Conservation (phyloP, 2,113 vertebrate genomes). For the Smithornis capensis region DNA sequence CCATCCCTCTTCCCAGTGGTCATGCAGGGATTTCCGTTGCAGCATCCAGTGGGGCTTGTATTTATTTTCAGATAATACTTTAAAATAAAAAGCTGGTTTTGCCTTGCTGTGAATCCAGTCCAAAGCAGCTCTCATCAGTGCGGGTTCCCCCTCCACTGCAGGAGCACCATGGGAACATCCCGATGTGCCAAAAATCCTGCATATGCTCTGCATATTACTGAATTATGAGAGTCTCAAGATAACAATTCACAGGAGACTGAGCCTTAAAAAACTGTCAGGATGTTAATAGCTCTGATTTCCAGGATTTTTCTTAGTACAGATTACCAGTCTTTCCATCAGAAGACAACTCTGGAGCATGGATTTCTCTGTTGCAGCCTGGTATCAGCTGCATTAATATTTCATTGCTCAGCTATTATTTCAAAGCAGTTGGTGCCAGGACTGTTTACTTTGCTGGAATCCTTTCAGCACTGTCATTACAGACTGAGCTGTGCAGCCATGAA, state of each 20-base stretch:
- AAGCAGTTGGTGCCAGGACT: not conserved
- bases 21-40: not conserved
- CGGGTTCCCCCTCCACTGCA: not conserved
- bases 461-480: not conserved
- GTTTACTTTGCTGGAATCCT: not conserved
- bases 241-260: not conserved
- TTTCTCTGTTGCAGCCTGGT: not conserved
- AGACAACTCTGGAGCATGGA: not conserved
- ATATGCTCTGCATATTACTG: not conserved
- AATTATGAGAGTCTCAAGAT: not conserved
- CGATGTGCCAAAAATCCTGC: not conserved
- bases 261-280: not conserved
- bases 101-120: not conserved
- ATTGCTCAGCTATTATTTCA: conserved; percentile 25
- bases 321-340: not conserved
- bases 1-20: not conserved
- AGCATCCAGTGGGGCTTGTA: not conserved
- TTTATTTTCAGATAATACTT: not conserved
- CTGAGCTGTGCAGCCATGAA: not conserved
- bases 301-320: not conserved
- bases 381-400: not conserved
- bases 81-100: not conserved
- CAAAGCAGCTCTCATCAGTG: not conserved
- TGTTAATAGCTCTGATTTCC: not conserved
- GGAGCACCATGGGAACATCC: not conserved